Evolutionary conservation across 2,797 vertebrate genomes (phyloP).

Genomic region (Lophotriccus pileatus): DNA sequence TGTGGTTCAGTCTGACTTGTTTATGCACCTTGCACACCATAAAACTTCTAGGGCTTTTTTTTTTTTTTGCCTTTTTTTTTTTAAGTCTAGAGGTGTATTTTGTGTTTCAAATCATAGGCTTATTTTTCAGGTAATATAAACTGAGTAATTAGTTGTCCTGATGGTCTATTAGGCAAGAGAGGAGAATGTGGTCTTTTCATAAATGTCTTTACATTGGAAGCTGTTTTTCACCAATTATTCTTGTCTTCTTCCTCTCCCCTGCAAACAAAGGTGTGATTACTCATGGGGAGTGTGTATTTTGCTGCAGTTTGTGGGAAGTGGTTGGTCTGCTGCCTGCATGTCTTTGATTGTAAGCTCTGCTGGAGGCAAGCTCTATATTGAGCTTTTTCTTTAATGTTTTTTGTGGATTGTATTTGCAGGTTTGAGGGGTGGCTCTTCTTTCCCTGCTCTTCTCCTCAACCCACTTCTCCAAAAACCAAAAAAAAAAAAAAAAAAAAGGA

Average conservation of each 20-base stretch:
- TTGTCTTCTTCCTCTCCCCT: conserved; percentile 49
- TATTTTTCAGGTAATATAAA: conserved; percentile 11
- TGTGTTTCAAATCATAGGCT: not conserved
- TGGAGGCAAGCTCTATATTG: conserved; percentile 61
- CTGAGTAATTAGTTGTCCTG: conserved; percentile 25
- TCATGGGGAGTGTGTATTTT: conserved; percentile 65
- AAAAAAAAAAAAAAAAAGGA: not conserved
- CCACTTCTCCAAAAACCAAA: not conserved
- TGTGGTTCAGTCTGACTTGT: not conserved
- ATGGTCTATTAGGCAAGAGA: not conserved
- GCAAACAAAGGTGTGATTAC: conserved; percentile 70
- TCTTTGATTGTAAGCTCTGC: conserved; percentile 63
- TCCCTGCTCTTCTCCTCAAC: not conserved
- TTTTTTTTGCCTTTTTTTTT: not conserved
- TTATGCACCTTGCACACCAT: not conserved
- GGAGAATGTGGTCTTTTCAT: conserved; percentile 31
- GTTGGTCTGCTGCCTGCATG: conserved; percentile 54
- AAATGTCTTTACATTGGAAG: conserved; percentile 52
- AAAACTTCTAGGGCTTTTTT: not conserved
- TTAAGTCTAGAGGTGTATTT: not conserved
- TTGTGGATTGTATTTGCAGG: conserved; percentile 54
- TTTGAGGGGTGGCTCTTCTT: conserved; percentile 60
- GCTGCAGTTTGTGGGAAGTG: conserved; percentile 62
- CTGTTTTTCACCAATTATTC: conserved; percentile 53
- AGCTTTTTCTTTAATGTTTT: conserved; percentile 63